Conservation (phyloP, 2,797 vertebrate genomes). For the Gastrophryne carolinensis region DNA sequence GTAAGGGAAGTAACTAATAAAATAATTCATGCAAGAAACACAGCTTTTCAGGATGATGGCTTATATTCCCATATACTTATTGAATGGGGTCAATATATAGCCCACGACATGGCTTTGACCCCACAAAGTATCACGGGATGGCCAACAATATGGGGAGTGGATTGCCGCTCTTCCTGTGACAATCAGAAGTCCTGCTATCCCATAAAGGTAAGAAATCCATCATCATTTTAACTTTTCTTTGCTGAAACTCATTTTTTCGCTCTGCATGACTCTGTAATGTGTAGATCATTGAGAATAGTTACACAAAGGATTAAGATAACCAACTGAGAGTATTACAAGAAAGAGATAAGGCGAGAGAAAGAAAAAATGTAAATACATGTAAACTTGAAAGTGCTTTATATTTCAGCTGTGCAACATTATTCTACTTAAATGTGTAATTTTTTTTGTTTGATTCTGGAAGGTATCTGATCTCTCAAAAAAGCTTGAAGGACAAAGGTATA, state of each 20-base stretch:
- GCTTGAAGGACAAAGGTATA: too few relatives aligned
- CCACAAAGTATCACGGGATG: conserved; percentile 74
- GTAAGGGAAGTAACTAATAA: conserved; percentile 80
- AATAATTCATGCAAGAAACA: conserved; percentile 73
- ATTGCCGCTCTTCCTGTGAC: conserved; percentile 75
- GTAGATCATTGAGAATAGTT: neutral
- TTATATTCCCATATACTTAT: conserved; percentile 81
- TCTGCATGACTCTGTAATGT: neutral
- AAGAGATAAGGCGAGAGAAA: too few relatives aligned
- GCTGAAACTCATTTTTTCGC: too few relatives aligned
- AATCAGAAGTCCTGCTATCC: conserved; percentile 83
- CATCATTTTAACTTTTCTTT: too few relatives aligned
- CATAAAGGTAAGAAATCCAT: conserved; percentile 75
- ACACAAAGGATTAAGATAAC: neutral
- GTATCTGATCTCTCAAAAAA: too few relatives aligned
- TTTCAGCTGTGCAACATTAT: too few relatives aligned
- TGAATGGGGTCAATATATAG: conserved; percentile 92
- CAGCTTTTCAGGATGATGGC: conserved; percentile 69
- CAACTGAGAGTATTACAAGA: too few relatives aligned
- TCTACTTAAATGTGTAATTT: too few relatives aligned
- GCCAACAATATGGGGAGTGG: conserved; percentile 52
- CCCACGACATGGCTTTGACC: conserved; percentile 87
- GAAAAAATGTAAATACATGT: too few relatives aligned
- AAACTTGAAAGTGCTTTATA: too few relatives aligned
- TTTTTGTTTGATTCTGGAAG: too few relatives aligned